Conservation (phyloP, 2,797 vertebrate genomes). For the Gymnoscopelus braueri region DNA sequence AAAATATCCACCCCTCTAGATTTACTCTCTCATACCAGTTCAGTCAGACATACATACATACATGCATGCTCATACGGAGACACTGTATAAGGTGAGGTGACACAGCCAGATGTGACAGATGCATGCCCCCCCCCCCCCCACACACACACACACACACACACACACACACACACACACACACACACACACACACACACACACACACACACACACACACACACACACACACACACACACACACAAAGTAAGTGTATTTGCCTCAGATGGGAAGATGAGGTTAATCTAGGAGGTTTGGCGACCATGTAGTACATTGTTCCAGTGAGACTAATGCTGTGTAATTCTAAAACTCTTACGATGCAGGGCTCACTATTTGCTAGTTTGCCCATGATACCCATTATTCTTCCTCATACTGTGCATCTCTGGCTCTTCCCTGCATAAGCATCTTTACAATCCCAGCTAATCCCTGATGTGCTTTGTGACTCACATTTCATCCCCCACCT, state of each 20-base stretch:
- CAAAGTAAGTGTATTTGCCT: too few relatives aligned
- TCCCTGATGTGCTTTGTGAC: neutral
- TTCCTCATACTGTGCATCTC: neutral
- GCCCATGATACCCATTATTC: neutral
- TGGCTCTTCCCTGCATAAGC: neutral
- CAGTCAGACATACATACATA: constrained; percentile 1
- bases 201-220: constrained; percentile 22
- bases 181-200: constrained; percentile 25
- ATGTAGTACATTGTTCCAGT: neutral
- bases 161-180: constrained; percentile 10
- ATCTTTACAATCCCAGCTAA: constrained; percentile 1
- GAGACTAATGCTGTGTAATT: neutral
- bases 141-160: constrained; percentile 11
- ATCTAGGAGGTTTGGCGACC: neutral
- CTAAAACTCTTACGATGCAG: neutral
- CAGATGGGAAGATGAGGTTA: neutral
- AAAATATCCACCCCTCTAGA: neutral
- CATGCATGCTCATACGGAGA: constrained; percentile 1
- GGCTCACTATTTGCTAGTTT: neutral
- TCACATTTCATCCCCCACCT: neutral
- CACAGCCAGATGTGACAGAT: too few relatives aligned
- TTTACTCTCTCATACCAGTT: constrained; percentile 7
- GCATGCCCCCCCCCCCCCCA: too few relatives aligned
- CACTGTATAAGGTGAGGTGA: neutral
- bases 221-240: too few relatives aligned